These are phyloP conservation scores for Megaustenia siamemsis DNA, from an alignment of 2,888 invertebrate genomes.

Conservation along the genomic window DNA sequence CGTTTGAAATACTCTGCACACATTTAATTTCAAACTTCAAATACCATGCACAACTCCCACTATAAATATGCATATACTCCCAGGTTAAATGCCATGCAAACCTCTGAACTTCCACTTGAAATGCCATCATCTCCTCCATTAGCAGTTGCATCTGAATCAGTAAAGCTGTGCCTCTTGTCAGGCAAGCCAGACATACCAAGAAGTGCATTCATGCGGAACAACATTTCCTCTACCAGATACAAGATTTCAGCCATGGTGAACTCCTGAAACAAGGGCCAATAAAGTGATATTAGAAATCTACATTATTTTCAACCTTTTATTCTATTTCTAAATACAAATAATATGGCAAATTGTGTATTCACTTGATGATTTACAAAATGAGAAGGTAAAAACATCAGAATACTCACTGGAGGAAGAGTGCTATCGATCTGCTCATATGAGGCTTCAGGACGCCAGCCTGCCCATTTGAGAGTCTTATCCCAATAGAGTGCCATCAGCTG, in stretches of 20 bases:
- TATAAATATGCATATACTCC: too few species aligned
- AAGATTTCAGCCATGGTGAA: conserved; percentile 80
- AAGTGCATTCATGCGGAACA: conserved; percentile 79
- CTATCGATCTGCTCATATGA: conserved; percentile 67
- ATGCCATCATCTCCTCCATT: conserved; percentile 76
- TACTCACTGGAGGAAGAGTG: conserved; percentile 76
- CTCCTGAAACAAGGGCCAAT: conserved; percentile 66
- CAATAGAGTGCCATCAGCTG: conserved; percentile 73
- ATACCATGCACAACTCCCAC: too few species aligned
- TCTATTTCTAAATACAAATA: neutral
- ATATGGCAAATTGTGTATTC: neutral
- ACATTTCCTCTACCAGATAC: conserved; percentile 79
- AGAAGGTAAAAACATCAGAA: neutral
- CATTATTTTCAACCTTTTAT: neutral
- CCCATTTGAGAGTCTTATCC: conserved; percentile 67
- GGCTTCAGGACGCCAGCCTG: conserved; percentile 60
- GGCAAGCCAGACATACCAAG: conserved; percentile 76
- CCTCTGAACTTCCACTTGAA: conserved; percentile 76
- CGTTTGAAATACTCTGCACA: too few species aligned
- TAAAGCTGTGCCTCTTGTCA: conserved; percentile 77
- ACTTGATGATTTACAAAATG: neutral
- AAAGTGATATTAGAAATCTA: neutral
- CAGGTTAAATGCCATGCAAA: conserved; percentile 35
- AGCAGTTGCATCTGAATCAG: conserved; percentile 77
- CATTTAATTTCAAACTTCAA: too few species aligned